Base-by-base conservation (phyloP, 2,888 invertebrate genomes). In the Ferrisia virgata region DNA sequence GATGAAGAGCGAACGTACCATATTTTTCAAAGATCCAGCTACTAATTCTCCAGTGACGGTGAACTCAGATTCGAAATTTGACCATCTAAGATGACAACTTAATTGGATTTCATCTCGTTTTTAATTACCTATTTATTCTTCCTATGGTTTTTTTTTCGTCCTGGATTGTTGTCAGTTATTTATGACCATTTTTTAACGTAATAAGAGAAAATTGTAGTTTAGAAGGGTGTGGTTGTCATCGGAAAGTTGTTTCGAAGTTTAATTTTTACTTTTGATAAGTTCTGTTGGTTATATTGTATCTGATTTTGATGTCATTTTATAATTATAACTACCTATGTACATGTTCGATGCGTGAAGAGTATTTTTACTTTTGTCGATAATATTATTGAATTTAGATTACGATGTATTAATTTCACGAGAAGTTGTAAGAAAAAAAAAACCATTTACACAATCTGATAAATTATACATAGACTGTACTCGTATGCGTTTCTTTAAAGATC, bases 11-110 rank as follows among this genome's bases (percentile, higher is more conserved):
- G 84, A 47, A 31, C 43, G 84, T 15, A 78, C 22, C n/a, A 78
- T 84, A 11, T 53, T n/a, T n/a, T 78, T 84, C 25, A 43, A 47
- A 53, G 36, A 40, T 33, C 84, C 76, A 33, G 78, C 47, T n/a
- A 28, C 15, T 18, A n/a, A 43, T 76, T 43, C 33, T n/a, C 58
- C 81, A 2, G 5, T 13, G 11, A 28, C 22, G 18, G 81, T 81
- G 11, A 31, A 47, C n/a, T 58, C 53, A 9, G 81, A 81, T 58
- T 81, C 33, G 25, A 53, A 33, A 18, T 81, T 81, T 64, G 28
- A 72, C 13, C 13, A 22, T 11, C 58, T 64, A 13, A 25, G 28
- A 28, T 25, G 15, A 64, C n/a, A 39, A 39, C 39, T 11, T 8
- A 39, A 5, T 64, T 9, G 58, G 9, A 64, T 2, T 15, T 43